Evolutionary conservation across 2,797 vertebrate species (phyloP), one percentile per base, ranked within the genome.

Genomic region (Epinephelus awoara): DNA sequence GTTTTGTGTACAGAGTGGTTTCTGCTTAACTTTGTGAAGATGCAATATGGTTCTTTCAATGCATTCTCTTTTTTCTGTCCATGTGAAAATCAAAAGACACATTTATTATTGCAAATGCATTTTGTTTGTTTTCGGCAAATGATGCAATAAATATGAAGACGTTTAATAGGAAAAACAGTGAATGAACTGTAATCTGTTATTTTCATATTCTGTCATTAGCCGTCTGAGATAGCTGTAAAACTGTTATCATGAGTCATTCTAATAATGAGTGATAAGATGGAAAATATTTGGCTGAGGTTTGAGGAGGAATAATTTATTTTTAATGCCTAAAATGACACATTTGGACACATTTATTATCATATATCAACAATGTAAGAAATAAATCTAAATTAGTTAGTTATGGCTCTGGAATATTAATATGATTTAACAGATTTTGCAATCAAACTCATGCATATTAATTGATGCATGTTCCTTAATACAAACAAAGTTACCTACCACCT

Each of bases 111-210:
- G 13, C 51, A 10, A 23, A 10, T 58, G 34, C 3, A 12, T 52
- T 64, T 44, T 52, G 29, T 80, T 63, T 11, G 40, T 59, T 0
- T 66, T 74, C 46, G 40, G 52, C 4, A 47, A 70, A 49, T 50
- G 27, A 29, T 51, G 10, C 12, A 61, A 50, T 14, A 44, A 68
- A 44, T 44, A 8, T 7, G 54, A 10, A 11, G 12, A 59, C 1
- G 8, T 40, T 47, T 7, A 46, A 76, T 54, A 55, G 13, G 5
- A 47, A 63, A 2, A 18, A 44, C 40, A 50, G 0, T 46, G 23
- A 63, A 62, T 56, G 6, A 19, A 34, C 23, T 51, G 14, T 46
- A 19, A 18, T 62, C 23, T 51, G 10, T 46, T 23, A 18, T 62
- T 55, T 18, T 5, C 14, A 54, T 49, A 27, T 55, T 29, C 40